Conservation (phyloP, 2,113 vertebrate genomes). For the Albula glossodonta region DNA sequence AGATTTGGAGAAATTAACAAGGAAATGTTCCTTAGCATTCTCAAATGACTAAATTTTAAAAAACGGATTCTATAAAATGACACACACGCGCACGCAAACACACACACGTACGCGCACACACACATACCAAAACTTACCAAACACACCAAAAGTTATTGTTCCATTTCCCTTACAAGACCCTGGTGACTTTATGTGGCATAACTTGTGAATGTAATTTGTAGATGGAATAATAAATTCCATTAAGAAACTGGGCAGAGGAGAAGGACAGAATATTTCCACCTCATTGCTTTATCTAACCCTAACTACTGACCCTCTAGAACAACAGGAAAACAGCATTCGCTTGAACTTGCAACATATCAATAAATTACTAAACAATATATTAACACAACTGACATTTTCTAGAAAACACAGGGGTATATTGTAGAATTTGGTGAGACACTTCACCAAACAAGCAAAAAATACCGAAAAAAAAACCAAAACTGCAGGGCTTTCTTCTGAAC, state of each 20-base stretch:
- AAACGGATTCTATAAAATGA: too few relatives aligned
- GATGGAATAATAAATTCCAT: background rate
- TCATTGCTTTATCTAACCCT: background rate
- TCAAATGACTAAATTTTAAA: too few relatives aligned
- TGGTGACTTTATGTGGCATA: background rate
- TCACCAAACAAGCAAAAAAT: constrained; percentile 22
- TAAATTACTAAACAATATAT: background rate
- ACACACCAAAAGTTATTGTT: background rate
- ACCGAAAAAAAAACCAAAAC: background rate
- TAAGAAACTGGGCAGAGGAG: background rate
- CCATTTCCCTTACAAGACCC: background rate
- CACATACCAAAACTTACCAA: background rate
- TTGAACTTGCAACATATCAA: constrained; percentile 1
- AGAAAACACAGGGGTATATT: background rate
- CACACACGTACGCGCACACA: background rate
- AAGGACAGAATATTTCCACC: background rate
- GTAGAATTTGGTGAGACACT: background rate
- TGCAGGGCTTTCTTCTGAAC: constrained; percentile 19
- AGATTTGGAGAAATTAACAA: too few relatives aligned
- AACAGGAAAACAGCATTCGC: background rate
- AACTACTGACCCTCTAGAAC: background rate
- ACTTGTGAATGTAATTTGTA: background rate
- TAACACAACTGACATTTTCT: background rate
- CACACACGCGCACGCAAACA: too few relatives aligned
- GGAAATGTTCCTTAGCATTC: too few relatives aligned